Evolutionary conservation across 1,140 invertebrate genomes (phyloP).

Genomic region (Drosophila triauraria): DNA sequence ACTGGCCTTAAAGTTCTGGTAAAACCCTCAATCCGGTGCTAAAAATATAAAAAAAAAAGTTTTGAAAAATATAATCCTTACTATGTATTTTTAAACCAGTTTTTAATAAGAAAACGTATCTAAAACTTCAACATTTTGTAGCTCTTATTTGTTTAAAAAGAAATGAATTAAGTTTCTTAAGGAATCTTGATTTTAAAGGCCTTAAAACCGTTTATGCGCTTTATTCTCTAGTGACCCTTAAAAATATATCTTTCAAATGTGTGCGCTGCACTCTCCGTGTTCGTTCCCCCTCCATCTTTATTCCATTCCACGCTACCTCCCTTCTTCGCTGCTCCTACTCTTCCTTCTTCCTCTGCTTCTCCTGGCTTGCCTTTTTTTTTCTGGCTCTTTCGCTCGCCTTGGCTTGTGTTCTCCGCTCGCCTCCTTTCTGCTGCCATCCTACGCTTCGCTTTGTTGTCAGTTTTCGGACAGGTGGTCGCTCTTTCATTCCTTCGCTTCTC

Average conservation of each 20-base stretch:
- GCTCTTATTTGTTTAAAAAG: background rate
- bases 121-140: background rate
- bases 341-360: slow-evolving; percentile 29
- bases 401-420: slow-evolving; percentile 15
- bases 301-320: slow-evolving; percentile 5
- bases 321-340: slow-evolving; percentile 12
- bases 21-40: too few species aligned
- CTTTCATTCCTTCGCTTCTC: slow-evolving; percentile 16
- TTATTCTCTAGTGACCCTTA: background rate
- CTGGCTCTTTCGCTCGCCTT: slow-evolving; percentile 17
- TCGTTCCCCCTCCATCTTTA: slow-evolving; percentile 6
- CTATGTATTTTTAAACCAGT: too few species aligned
- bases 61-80: too few species aligned
- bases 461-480: slow-evolving; percentile 72
- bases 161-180: background rate
- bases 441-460: slow-evolving; percentile 41
- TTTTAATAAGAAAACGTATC: background rate
- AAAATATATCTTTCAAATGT: slow-evolving; percentile 13
- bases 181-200: background rate
- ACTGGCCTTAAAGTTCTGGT: too few species aligned
- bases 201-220: background rate
- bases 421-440: slow-evolving; percentile 47
- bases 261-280: background rate
- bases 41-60: too few species aligned
- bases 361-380: slow-evolving; percentile 11